These are phyloP conservation scores for Acleris sparsana DNA, from an alignment of 2,888 invertebrate species.

Conservation along the genomic window DNA sequence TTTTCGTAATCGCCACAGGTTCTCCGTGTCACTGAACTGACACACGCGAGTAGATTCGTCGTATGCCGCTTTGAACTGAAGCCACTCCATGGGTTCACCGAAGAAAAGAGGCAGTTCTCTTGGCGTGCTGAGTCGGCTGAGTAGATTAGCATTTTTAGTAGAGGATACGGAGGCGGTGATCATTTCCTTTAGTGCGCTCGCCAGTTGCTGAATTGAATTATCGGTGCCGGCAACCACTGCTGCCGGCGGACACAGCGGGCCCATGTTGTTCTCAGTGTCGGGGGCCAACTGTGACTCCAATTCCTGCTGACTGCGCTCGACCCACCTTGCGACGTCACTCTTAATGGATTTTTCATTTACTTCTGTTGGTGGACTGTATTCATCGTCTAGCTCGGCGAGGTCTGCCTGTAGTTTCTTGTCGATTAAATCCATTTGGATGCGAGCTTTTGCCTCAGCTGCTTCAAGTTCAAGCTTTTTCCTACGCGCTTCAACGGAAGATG, in stretches of 20 bases:
- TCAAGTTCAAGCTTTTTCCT: not conserved
- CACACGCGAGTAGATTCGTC: constrained; percentile 42
- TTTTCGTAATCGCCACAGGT: constrained; percentile 42
- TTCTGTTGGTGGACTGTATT: constrained; percentile 9
- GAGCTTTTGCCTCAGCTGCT: constrained; percentile 4
- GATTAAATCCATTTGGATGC: constrained; percentile 1
- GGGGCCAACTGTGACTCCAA: not conserved
- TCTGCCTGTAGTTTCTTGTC: constrained; percentile 2
- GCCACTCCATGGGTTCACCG: constrained; percentile 45
- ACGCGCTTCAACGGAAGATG: not conserved
- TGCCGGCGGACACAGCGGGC: constrained; percentile 5
- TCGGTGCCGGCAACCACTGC: not conserved
- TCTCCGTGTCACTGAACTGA: constrained; percentile 41
- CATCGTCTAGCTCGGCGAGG: not conserved
- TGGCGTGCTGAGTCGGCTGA: constrained; percentile 39
- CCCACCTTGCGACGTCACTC: constrained; percentile 7
- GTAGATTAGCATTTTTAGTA: constrained; percentile 12
- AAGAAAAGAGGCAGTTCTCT: constrained; percentile 39
- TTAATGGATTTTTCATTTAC: not conserved
- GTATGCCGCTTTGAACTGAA: constrained; percentile 42
- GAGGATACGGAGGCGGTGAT: constrained; percentile 9
- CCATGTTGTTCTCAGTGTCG: not conserved
- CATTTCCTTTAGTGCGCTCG: constrained; percentile 37
- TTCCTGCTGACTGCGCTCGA: constrained; percentile 1
- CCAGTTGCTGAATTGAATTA: constrained; percentile 32